Evolutionary conservation across 2,888 invertebrate genomes (phyloP).

Genomic region (Microctonus aethiopoides): DNA sequence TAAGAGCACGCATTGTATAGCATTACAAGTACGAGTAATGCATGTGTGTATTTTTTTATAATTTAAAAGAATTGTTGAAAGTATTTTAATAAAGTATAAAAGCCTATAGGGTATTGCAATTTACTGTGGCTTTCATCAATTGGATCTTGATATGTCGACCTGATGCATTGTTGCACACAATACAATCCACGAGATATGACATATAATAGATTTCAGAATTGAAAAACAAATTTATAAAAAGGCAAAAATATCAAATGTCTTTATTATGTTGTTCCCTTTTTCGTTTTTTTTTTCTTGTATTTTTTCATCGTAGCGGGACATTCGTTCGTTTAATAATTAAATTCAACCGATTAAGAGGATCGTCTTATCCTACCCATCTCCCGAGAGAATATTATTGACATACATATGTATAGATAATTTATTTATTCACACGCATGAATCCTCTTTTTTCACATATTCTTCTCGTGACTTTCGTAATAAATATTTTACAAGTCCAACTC

Average conservation of each 20-base stretch:
- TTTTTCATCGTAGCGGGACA: not conserved
- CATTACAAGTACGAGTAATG: not conserved
- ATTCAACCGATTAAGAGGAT: not conserved
- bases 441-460: not conserved
- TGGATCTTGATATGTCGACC: no score
- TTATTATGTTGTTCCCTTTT: not conserved
- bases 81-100: conserved; percentile 52
- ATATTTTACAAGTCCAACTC: not conserved
- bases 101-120: conserved; percentile 59
- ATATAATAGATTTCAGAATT: no score
- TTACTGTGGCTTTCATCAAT: conserved; percentile 52
- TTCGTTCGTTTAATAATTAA: not conserved
- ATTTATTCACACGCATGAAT: not conserved
- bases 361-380: not conserved
- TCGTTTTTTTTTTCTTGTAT: not conserved
- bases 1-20: no score
- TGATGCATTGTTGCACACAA: no score
- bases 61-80: conserved; percentile 40
- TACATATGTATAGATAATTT: not conserved
- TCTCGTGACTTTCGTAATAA: not conserved
- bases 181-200: not conserved
- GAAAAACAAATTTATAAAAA: not conserved
- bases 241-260: not conserved
- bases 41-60: conserved; percentile 52
- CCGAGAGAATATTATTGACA: not conserved